Evolutionary conservation across 2,797 vertebrate genomes (phyloP).

Genomic region (Eleutherodactylus coqui): DNA sequence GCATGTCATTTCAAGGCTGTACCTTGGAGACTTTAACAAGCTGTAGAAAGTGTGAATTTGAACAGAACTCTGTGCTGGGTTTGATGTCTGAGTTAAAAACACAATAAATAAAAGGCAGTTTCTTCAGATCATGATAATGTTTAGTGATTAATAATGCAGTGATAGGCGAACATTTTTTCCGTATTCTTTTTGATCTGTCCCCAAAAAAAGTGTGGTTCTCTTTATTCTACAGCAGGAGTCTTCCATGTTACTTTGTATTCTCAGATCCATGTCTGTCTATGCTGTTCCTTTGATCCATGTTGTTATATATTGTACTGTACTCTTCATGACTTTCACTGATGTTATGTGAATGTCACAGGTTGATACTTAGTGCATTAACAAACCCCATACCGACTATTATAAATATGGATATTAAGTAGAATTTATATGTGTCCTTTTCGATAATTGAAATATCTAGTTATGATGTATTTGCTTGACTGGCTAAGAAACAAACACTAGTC

Average conservation of each 20-base stretch:
- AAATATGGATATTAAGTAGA: neutral
- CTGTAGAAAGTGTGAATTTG: neutral
- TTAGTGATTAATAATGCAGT: slow-evolving; percentile 54
- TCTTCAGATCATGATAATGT: slow-evolving; percentile 42
- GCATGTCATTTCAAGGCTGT: slow-evolving; percentile 17
- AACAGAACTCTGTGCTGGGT: slow-evolving; percentile 2
- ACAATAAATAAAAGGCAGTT: slow-evolving; percentile 9
- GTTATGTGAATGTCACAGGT: neutral
- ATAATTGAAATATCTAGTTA: neutral
- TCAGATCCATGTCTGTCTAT: slow-evolving; percentile 27
- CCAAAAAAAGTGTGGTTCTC: slow-evolving; percentile 19
- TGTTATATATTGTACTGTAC: neutral
- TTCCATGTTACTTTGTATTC: slow-evolving; percentile 41
- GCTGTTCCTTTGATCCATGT: slow-evolving; percentile 32
- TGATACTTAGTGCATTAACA: neutral
- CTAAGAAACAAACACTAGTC: neutral
- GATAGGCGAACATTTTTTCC: neutral
- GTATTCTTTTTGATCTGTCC: slow-evolving; percentile 52
- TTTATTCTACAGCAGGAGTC: slow-evolving; percentile 27
- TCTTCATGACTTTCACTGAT: neutral
- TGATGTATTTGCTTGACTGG: neutral
- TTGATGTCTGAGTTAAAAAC: slow-evolving; percentile 42
- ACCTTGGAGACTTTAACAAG: slow-evolving; percentile 24
- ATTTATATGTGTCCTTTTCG: neutral
- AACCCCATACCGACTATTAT: neutral